These are phyloP conservation scores for Otolemur crassicaudatus DNA, from an alignment of 2,797 vertebrate species.

Conservation along the genomic window DNA sequence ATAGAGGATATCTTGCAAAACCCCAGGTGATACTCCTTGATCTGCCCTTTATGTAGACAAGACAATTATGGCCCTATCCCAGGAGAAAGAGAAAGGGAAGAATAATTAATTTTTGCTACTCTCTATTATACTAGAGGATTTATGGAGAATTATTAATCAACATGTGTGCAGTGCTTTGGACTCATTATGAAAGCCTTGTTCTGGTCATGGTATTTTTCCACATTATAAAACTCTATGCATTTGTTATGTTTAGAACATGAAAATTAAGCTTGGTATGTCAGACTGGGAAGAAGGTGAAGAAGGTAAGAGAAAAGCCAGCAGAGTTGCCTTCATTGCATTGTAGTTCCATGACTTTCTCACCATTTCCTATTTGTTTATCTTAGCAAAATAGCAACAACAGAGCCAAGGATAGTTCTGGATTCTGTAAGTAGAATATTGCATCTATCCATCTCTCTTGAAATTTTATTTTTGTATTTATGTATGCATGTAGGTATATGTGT, in stretches of 20 bases:
- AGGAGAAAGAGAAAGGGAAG: not conserved
- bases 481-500: not conserved
- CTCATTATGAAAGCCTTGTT: conserved; percentile 59
- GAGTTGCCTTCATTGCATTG: not conserved
- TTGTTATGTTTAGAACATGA: conserved; percentile 66
- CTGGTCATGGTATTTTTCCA: conserved; percentile 52
- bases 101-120: conserved; percentile 61
- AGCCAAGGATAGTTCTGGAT: conserved; percentile 33
- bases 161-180: conserved; percentile 46
- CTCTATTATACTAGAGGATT: conserved; percentile 25
- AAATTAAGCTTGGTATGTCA: conserved; percentile 46
- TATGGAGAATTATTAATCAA: conserved; percentile 46
- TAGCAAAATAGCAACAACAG: conserved; percentile 53
- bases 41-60: not conserved
- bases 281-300: conserved; percentile 39
- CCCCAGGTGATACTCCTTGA: not conserved
- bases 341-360: conserved; percentile 15
- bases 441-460: not conserved
- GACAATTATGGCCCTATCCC: not conserved
- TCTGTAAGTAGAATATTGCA: not conserved
- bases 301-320: conserved; percentile 31
- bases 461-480: not conserved
- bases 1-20: not conserved
- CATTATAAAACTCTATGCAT: conserved; percentile 43
- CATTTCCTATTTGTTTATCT: conserved; percentile 68